Conservation (phyloP, 2,797 vertebrate species). For the Parambassis ranga region DNA sequence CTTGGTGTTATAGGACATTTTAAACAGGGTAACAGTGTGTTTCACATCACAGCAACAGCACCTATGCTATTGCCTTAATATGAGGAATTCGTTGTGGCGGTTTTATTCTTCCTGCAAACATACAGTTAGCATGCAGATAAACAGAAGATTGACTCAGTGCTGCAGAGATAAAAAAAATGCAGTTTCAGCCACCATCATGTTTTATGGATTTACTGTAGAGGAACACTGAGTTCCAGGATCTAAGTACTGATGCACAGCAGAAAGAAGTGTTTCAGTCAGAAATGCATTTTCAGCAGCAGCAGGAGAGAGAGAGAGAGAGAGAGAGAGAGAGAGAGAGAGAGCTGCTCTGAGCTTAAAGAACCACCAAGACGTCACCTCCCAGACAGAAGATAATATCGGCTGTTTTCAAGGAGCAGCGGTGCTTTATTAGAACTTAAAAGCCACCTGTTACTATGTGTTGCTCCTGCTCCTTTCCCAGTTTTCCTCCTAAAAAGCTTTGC, state of each 20-base stretch:
- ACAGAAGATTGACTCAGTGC: not conserved
- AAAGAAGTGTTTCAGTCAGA: constrained; percentile 10
- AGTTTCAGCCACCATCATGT: constrained; percentile 5
- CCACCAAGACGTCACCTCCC: not conserved
- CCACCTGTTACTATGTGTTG: constrained; percentile 8
- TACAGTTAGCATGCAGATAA: not conserved
- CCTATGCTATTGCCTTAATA: not conserved
- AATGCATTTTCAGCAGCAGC: constrained; percentile 16
- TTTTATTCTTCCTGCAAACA: not conserved
- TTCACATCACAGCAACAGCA: not conserved
- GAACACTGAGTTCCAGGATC: constrained; percentile 10
- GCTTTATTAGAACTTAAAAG: constrained; percentile 44
- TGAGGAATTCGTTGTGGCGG: not conserved
- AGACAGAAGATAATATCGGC: constrained; percentile 14
- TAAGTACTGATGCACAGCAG: not conserved
- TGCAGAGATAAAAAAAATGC: not conserved
- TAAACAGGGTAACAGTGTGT: not conserved
- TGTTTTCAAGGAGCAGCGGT: constrained; percentile 30
- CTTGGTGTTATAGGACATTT: not conserved
- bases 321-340: too few species aligned
- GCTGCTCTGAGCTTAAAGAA: constrained; percentile 4
- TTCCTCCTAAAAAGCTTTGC: constrained; percentile 2
- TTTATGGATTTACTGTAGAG: constrained; percentile 31
- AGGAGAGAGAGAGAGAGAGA: too few species aligned
- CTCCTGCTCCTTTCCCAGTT: constrained; percentile 13